Base-by-base conservation (phyloP, 2,113 vertebrate species). In the Xiphophorus hellerii region DNA sequence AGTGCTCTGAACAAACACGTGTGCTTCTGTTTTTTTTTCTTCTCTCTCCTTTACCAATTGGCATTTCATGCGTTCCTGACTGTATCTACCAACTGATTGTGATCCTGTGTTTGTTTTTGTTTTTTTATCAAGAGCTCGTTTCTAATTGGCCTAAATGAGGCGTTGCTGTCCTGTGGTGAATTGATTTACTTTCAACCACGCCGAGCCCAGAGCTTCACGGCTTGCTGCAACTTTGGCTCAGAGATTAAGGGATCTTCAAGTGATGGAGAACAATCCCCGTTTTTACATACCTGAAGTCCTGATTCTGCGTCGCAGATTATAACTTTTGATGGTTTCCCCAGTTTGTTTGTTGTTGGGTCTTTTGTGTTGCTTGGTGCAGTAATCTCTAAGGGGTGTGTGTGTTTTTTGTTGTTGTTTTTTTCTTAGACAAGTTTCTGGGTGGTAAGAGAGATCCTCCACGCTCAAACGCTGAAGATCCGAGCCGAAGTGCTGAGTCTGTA, bases 351-450 rank as follows among this genome's bases (percentile, higher is more conserved):
- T 65, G 27, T 54, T 31, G 5, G 4, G 25, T 29, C 11, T 71
- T 65, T 71, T 65, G 17, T 20, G 33, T 63, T 35, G 44, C 35
- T 64, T 17, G 2, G 61, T 77, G 12, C 7, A 2, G 15, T 76
- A 64, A 64, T 76, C 4, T 76, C 1, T 62, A 4, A 22, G 78
- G 13, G 67, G 2, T 85, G 51, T 63, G 1, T 62, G n/a, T 42
- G 4, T 25, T 27, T n/a, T n/a, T n/a, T n/a, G n/a, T n/a, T n/a
- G n/a, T n/a, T 13, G 2, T 39, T 25, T 67, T n/a, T 31, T 79
- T 70, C 93, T 48, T 85, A 99, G 98, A 97, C 98, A 14, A 99
- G 96, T 92, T 99, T 99, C 95, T 99, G 98, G 98, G 98, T 99
- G 78, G 97, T 99, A 76, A 94, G 97, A 94, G 97, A 99, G 92